Evolutionary conservation across 2,888 invertebrate genomes (phyloP).

Genomic region (Nebria brevicollis): DNA sequence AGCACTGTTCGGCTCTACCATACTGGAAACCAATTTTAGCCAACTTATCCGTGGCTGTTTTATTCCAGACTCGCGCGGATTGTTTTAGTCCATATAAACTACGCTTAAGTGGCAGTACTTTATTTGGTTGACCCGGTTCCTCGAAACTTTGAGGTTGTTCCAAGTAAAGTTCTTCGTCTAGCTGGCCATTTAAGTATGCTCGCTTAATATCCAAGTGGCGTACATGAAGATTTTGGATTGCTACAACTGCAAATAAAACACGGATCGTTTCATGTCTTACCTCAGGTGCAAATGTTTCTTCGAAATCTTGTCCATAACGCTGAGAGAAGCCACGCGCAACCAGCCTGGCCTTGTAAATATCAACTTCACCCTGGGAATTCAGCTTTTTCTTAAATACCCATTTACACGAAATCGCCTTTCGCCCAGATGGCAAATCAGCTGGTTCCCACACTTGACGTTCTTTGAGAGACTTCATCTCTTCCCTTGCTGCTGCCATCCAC

Average conservation of each 20-base stretch:
- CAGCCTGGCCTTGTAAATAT: not conserved
- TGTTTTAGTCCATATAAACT: not conserved
- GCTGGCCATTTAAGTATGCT: not conserved
- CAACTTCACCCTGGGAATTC: not conserved
- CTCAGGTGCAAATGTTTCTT: not conserved
- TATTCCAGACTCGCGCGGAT: conserved; percentile 3
- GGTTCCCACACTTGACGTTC: not conserved
- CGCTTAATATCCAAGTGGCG: not conserved
- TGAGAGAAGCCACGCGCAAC: not conserved
- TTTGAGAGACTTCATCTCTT: not conserved
- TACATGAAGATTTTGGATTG: not conserved
- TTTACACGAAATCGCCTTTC: not conserved
- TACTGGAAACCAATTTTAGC: conserved; percentile 3
- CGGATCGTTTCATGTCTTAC: not conserved
- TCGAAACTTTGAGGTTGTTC: not conserved
- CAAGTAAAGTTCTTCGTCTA: not conserved
- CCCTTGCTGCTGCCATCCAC: not conserved
- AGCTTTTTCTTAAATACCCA: not conserved
- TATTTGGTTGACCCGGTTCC: not conserved
- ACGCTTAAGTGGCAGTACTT: not conserved
- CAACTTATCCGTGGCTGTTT: not conserved
- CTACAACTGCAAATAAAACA: not conserved
- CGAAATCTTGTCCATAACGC: not conserved
- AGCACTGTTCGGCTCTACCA: not conserved
- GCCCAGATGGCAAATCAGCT: not conserved